A percentile compares a stretch with the other conserved stretches of the same genome.
Evolutionary conservation across 2,888 invertebrate genomes (phyloP).

Genomic region (Drosophila mettleri): DNA sequence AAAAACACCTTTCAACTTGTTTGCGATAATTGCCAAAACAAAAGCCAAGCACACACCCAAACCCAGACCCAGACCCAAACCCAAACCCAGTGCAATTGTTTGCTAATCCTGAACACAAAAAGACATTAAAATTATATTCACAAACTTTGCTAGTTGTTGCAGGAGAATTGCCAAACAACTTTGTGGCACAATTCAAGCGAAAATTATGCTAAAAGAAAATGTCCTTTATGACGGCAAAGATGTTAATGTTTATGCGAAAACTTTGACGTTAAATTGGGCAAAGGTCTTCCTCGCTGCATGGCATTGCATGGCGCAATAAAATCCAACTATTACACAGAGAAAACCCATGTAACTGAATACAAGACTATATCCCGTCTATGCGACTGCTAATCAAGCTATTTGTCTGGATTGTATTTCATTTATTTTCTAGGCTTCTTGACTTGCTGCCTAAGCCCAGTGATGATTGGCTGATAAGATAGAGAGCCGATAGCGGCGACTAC

Average conservation of each 20-base stretch:
- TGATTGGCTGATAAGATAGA: constrained; percentile 33
- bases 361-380: constrained; percentile 14
- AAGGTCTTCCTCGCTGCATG: constrained; percentile 15
- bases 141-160: constrained; percentile 61
- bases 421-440: constrained; percentile 27
- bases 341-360: constrained; percentile 5
- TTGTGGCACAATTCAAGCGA: constrained; percentile 66
- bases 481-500: constrained; percentile 45
- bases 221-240: constrained; percentile 69
- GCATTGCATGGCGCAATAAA: constrained; percentile 50
- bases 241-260: constrained; percentile 82
- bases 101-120: constrained; percentile 59
- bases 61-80: not conserved
- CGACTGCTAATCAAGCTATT: constrained; percentile 34
- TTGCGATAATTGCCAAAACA: constrained; percentile 36
- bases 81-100: constrained; percentile 22
- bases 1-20: constrained; percentile 65
- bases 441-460: constrained; percentile 27
- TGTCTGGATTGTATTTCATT: constrained; percentile 6
- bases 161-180: constrained; percentile 66
- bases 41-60: constrained; percentile 3
- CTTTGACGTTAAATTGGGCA: constrained; percentile 68
- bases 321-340: constrained; percentile 51
- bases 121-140: constrained; percentile 56
- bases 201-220: constrained; percentile 80